Evolutionary conservation across 2,888 invertebrate species (phyloP), one percentile per base, ranked within the genome.

Genomic region (Apeira syringaria): DNA sequence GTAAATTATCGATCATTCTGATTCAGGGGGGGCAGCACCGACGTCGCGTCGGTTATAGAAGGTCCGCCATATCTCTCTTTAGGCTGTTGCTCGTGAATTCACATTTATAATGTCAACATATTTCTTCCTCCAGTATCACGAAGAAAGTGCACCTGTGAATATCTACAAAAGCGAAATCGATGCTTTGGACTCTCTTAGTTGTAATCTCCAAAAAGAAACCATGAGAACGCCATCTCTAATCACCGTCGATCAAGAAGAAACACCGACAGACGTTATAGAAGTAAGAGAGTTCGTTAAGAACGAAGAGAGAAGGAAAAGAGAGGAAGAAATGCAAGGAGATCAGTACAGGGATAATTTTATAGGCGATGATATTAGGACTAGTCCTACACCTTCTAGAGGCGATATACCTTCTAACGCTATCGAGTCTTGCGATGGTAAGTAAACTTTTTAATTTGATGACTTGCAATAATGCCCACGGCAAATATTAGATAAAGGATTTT

Each of bases 121-220:
- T 8, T 9, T 7, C 10, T 9, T 5, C 28, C 42, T 53, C 30
- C 73, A 94, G 93, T 91, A 91, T 52, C 91, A 92, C 42, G 92
- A 93, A 73, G 90, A 91, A 67, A 91, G 91, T 46, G 91, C 92
- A 29, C 85, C 85, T 5, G 78, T 93, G 24, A 89, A 91, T 68
- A 76, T 93, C 8, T 91, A 90, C 43, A 80, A 79, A 10, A 89
- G 79, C 31, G 77, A 92, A 50, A 76, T 71, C 28, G 84, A 84
- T 26, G 91, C 91, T 0, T 60, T 92, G 17, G 86, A 89, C 29
- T 80, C 90, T 10, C 74, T 91, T 28, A 86, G 80, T 46, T 93
- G 93, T 53, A 83, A 67, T 37, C 31, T 51, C 24, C 61, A 75
- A 43, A 61, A 74, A 39, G 61, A 69, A 49, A 55, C 63, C 0